These are phyloP conservation scores for Poeciliopsis infans DNA, from an alignment of 2,797 vertebrate species.

Conservation along the genomic window DNA sequence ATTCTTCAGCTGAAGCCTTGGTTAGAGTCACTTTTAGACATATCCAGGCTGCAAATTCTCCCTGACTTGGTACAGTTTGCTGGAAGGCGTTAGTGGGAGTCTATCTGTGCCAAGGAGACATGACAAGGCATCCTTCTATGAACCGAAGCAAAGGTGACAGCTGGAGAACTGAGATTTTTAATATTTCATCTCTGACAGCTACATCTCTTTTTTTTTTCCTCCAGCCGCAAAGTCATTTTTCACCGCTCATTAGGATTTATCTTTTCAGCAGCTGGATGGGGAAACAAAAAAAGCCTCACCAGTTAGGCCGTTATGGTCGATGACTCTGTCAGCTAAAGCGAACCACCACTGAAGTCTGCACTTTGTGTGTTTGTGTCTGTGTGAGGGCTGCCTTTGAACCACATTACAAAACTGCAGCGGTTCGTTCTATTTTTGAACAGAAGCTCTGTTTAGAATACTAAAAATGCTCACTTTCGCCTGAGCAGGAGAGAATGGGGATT, in stretches of 20 bases:
- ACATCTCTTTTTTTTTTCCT: conserved; percentile 18
- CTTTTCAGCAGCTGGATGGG: conserved; percentile 61
- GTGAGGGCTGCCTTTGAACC: conserved; percentile 19
- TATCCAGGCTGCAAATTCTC: conserved; percentile 35
- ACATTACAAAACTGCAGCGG: conserved; percentile 17
- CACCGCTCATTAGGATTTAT: conserved; percentile 62
- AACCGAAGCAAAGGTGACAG: conserved; percentile 63
- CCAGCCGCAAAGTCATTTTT: conserved; percentile 60
- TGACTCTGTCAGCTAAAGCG: conserved; percentile 41
- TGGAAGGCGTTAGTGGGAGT: conserved; percentile 50
- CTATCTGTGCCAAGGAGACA: conserved; percentile 63
- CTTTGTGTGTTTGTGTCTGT: conserved; percentile 8
- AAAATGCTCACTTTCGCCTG: conserved; percentile 25
- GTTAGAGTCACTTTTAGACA: conserved; percentile 34
- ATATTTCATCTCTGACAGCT: conserved; percentile 72
- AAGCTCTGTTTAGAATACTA: conserved; percentile 50
- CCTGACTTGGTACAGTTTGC: conserved; percentile 46
- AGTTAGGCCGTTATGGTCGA: conserved; percentile 54
- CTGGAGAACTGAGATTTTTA: conserved; percentile 69
- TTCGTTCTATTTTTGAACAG: conserved; percentile 49
- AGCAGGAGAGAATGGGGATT: conserved; percentile 42
- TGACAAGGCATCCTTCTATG: conserved; percentile 51
- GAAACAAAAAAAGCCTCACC: conserved; percentile 52
- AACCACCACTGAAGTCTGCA: conserved; percentile 33
- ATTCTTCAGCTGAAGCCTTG: conserved; percentile 17